These are phyloP conservation scores for Chymomyza amoena DNA, from an alignment of 2,888 invertebrate species.

Conservation along the genomic window DNA sequence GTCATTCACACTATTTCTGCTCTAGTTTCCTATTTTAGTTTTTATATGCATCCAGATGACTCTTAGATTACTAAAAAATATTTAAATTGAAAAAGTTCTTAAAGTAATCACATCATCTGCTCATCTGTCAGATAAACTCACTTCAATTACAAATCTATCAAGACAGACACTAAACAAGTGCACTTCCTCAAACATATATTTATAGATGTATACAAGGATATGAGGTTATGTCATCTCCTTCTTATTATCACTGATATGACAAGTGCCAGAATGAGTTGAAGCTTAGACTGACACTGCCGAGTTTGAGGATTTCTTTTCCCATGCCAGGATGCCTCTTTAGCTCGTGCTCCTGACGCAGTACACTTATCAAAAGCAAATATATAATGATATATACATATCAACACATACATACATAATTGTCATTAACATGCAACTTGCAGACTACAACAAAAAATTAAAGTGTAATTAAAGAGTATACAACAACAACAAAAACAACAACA, in stretches of 20 bases:
- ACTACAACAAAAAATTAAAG: slow-evolving; percentile 11
- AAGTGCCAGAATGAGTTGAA: slow-evolving; percentile 42
- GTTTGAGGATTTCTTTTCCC: slow-evolving; percentile 22
- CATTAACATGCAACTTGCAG: slow-evolving; percentile 36
- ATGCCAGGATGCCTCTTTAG: slow-evolving; percentile 18
- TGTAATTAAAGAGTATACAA: not conserved
- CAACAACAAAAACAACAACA: slow-evolving; percentile 1
- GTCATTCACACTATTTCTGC: no score
- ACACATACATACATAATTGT: slow-evolving; percentile 30
- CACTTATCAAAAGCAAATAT: no score
- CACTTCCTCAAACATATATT: slow-evolving; percentile 30
- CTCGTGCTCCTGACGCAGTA: no score
- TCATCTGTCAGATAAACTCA: slow-evolving; percentile 30
- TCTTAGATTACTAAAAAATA: no score
- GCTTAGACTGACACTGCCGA: slow-evolving; percentile 23
- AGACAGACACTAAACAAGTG: slow-evolving; percentile 51
- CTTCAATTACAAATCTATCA: slow-evolving; percentile 12
- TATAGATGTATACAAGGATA: not conserved
- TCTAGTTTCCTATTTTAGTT: no score
- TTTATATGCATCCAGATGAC: no score
- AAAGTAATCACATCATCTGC: slow-evolving; percentile 21
- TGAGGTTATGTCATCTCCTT: slow-evolving; percentile 8
- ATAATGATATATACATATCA: slow-evolving; percentile 23
- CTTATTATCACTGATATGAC: slow-evolving; percentile 48
- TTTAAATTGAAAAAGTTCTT: not conserved